These are phyloP conservation scores for Sebastes steindachneri DNA, from an alignment of 2,797 vertebrate species.

Conservation along the genomic window DNA sequence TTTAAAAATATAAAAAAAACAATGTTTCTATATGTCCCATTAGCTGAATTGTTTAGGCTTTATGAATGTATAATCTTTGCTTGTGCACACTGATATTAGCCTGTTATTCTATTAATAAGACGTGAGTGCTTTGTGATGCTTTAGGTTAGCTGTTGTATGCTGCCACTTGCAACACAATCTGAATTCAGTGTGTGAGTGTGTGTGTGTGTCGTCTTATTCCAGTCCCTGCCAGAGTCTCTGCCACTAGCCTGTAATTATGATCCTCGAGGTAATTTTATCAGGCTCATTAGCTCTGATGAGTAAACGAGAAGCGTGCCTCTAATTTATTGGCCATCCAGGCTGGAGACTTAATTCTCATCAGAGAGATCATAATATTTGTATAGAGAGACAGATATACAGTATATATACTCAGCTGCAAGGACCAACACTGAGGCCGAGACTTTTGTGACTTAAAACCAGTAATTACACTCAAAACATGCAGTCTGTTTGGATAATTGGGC, in stretches of 20 bases:
- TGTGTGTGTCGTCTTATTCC: slow-evolving; percentile 70
- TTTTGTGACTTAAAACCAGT: slow-evolving; percentile 73
- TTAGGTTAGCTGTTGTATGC: slow-evolving; percentile 31
- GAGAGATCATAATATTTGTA: slow-evolving; percentile 89
- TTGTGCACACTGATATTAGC: slow-evolving; percentile 13
- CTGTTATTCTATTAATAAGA: slow-evolving; percentile 55
- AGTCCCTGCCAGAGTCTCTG: slow-evolving; percentile 83
- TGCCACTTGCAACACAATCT: slow-evolving; percentile 53
- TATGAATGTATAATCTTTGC: slow-evolving; percentile 11
- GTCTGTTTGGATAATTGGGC: slow-evolving; percentile 64
- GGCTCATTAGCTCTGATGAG: slow-evolving; percentile 95
- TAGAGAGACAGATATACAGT: slow-evolving; percentile 74
- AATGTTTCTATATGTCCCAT: slow-evolving; percentile 19
- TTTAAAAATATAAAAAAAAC: background rate
- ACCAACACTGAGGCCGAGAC: slow-evolving; percentile 65
- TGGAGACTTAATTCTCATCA: slow-evolving; percentile 89
- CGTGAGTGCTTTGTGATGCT: slow-evolving; percentile 46
- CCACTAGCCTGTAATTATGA: slow-evolving; percentile 94
- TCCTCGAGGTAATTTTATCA: slow-evolving; percentile 95
- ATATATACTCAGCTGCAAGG: slow-evolving; percentile 46
- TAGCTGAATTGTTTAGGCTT: background rate
- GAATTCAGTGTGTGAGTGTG: slow-evolving; percentile 19
- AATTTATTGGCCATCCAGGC: slow-evolving; percentile 93
- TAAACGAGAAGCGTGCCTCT: slow-evolving; percentile 94
- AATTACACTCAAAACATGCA: slow-evolving; percentile 66